Evolutionary conservation across 2,113 vertebrate species (phyloP), one percentile per base, ranked within the genome.

Genomic region (Nanger granti): DNA sequence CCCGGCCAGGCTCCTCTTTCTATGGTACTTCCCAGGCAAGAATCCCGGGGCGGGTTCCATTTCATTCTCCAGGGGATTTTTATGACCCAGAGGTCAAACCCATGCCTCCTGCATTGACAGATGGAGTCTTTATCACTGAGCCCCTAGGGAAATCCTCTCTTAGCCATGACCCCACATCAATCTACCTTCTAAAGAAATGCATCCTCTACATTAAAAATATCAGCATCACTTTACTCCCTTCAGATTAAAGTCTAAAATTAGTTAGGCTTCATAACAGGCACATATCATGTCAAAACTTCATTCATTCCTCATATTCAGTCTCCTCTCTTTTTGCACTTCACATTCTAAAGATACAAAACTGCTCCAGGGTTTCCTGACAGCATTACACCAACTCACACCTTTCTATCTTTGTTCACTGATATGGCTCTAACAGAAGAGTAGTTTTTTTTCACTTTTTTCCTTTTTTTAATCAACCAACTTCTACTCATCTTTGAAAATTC

Each of bases 361-460:
- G 7, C 29, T 54, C 18, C 76, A 15, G 8, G 7, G 2, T 59
- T 84, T 83, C 20, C 20, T 31, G 8, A 57, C 2, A 3, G 15
- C 22, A 12, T 15, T 7, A 5, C 0, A 37, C 1, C 5, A 47
- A 44, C 10, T 34, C 8, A 20, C 2, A 34, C 20, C 2, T 12
- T 17, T 76, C 1, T 37, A 26, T 13, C 24, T 66, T 54, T 93
- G 44, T 13, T 91, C 37, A 76, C 13, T 7, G 26, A 60, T 82
- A 57, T 47, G 69, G 52, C 87, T 73, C 22, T 47, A 14, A 20
- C 34, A 17, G 0, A 4, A 52, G 44, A 20, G 12, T 9, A 37
- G 60, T 3, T 26, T 54, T 73, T 73, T 34, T 10, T 3, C 18
- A 11, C 8, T 17, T 79, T 79, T 18, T 29, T 31, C 3, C 37